phyloP scores from a whole-genome alignment of 2,888 invertebrate species.

The Axea sp. region DNA sequence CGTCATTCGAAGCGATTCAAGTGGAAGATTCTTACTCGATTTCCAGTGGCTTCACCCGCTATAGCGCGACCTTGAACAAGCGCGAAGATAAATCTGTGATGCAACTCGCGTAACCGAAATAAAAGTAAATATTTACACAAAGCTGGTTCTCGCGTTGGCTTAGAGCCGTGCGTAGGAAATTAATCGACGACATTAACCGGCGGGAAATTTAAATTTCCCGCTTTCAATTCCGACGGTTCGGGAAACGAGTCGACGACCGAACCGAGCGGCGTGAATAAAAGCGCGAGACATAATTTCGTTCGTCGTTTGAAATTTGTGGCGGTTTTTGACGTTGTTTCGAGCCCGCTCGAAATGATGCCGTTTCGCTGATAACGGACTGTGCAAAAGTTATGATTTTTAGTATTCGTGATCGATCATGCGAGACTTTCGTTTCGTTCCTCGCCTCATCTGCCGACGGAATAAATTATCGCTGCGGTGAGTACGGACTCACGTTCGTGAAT shows the following conservation, averaged over 20 bases:
- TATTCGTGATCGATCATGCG: conserved; percentile 10
- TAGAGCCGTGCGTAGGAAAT: no score
- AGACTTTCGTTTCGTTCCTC: conserved; percentile 29
- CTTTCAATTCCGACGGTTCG: no score
- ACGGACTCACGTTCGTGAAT: conserved; percentile 25
- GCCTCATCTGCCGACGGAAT: conserved; percentile 13
- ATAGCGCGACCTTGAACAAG: conserved; percentile 32
- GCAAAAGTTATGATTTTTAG: conserved; percentile 18
- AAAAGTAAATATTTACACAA: conserved; percentile 22
- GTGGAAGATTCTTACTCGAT: no score
- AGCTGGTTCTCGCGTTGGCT: conserved; percentile 9
- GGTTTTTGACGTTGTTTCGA: conserved; percentile 1
- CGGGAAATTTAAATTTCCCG: conserved; percentile 3
- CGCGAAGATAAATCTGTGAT: conserved; percentile 34
- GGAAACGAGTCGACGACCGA: no score
- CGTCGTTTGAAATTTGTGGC: background rate
- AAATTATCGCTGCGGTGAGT: conserved; percentile 23
- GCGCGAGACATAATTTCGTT: no score
- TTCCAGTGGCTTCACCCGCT: conserved; percentile 35
- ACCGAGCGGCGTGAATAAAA: no score
- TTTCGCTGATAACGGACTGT: conserved; percentile 3
- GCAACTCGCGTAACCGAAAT: conserved; percentile 33
- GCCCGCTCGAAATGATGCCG: no score
- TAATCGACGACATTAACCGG: no score
- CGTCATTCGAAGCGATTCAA: no score